phyloP scores from a whole-genome alignment of 2,113 vertebrate species.

The Condylura cristata region DNA sequence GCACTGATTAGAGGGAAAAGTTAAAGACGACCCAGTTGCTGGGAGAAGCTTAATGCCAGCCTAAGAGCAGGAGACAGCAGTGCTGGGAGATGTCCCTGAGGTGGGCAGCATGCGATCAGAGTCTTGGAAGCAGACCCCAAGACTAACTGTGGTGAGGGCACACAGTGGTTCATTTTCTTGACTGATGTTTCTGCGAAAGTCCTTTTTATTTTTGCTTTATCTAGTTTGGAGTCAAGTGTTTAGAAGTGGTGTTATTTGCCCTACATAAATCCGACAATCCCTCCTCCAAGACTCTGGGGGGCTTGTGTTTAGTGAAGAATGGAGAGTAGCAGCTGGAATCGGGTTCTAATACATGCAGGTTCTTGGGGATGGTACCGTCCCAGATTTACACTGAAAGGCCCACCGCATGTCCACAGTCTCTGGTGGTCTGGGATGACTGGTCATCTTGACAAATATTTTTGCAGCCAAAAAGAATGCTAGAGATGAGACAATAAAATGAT shows the following conservation, averaged over 20 bases:
- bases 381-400: neutral
- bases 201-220: neutral
- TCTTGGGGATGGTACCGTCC: neutral
- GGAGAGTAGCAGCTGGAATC: neutral
- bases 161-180: neutral
- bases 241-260: neutral
- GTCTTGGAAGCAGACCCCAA: neutral
- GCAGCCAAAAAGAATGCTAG: neutral
- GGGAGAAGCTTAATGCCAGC: neutral
- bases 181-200: neutral
- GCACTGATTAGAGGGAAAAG: neutral
- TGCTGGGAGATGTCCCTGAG: neutral
- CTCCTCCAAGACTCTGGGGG: neutral
- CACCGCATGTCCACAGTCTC: neutral
- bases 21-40: neutral
- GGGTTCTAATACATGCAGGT: neutral
- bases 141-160: neutral
- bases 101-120: neutral
- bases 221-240: neutral
- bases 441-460: neutral
- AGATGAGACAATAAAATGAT: neutral
- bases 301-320: neutral
- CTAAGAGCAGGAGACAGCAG: neutral
- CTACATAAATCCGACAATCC: neutral
- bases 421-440: neutral